Evolutionary conservation across 1,140 invertebrate species (phyloP), one percentile per base, ranked within the genome.

Genomic region (Centruroides vittatus): DNA sequence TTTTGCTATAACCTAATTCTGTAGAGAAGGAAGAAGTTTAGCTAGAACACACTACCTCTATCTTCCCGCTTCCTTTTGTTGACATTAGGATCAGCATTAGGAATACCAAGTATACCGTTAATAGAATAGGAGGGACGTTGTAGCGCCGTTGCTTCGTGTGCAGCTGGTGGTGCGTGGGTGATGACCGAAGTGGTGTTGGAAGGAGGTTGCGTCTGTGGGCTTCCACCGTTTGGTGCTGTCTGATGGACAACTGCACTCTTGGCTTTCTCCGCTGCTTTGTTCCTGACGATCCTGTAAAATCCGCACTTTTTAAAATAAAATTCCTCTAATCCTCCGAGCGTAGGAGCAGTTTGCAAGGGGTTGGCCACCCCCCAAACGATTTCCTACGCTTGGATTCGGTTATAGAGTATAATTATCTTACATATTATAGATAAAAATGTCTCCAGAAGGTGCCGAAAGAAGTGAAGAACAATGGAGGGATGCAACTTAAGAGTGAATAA

Each of bases 221-320:
- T 36, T 36, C 23, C 48, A 55, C 49, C 47, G 13, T 58, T 58
- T 58, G 50, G 52, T 34, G 47, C 50, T 41, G 41, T 41, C 41
- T 41, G 41, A 8, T 41, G 3, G 80, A 67, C 23, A 70, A 62
- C 57, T 72, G 71, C 47, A 68, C 90, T 86, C 72, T 94, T 94
- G 70, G 89, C 89, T 71, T 93, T 93, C 76, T 95, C 91, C 8
- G 90, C 91, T 10, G 91, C 91, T 71, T 93, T 94, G 77, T 95
- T 95, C 63, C 91, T 80, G 57, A 95, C 91, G 76, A 95, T 94
- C 78, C 91, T 95, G 76, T 6, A 73, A 74, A 69, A 23, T 23
- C 23, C 23, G 23, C 23, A 23, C 23, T 23, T 23, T 23, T 23
- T 23, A 23, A 23, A 23, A 23, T 23, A 23, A 23, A 23, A 23